Evolutionary conservation across 92 coral and sea anemone species (phyloP), one percentile per base, ranked within the genome.

Genomic region (Phenganax subtilis): DNA sequence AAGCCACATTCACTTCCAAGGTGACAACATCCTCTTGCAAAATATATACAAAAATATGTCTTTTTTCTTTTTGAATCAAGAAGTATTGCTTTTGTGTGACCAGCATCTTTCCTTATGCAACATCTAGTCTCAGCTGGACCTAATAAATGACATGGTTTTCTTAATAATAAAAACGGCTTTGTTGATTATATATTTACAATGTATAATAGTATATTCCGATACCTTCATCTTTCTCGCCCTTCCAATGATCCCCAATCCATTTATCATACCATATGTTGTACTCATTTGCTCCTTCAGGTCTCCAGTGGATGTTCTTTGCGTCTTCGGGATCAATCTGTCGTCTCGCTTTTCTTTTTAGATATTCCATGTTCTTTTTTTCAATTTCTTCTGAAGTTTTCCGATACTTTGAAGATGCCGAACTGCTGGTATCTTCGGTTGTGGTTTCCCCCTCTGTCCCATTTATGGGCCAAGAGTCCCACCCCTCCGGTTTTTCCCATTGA

Each of bases 171-270:
- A 20, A 9, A 71, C 52, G 29, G 12, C 80, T 14, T 7, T 6
- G 30, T 47, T 14, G 3, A 11, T 14, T 37, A 29, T 30, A 6
- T 27, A 28, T 58, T 54, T 0, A 60, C 68, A 75, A 1, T 54
- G 15, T 8, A 71, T 9, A 4, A 52, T 10, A 51, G 6, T 8
- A 20, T 67, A 20, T 20, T 20, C 25, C 25, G 87, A n/a, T 51
- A 88, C 90, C 90, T 53, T 85, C 86, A 85, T 90, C 89, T 85
- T 86, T 90, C 76, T 87, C 92, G 30, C 84, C 86, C 71, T 90
- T 83, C 97, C 99, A 96, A 84, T 96, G 92, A 57, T 96, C 99
- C 63, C 99, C 99, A 66, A 90, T 90, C 97, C 97, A 96, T 67
- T 90, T 87, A 87, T 96, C 99, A 76, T 96, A 90, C 99, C 99